Percentiles rank a stretch among this genome's conserved stretches.
These are phyloP conservation scores for Oncorhynchus gorbuscha DNA, from an alignment of 2,113 vertebrate species.

Conservation along the genomic window DNA sequence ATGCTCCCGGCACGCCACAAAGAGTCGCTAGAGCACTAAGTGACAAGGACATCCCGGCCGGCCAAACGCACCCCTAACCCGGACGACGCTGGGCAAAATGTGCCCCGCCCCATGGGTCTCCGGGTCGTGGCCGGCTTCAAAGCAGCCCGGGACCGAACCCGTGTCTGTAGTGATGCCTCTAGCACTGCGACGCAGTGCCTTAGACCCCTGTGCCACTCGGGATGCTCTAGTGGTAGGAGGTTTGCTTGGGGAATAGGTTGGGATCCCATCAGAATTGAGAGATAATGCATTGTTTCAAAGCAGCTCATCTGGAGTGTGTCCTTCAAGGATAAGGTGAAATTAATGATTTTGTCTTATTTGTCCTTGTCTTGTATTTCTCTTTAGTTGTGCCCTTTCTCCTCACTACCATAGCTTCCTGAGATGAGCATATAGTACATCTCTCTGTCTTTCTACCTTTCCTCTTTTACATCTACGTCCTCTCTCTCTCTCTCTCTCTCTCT, in stretches of 20 bases:
- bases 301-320: background rate
- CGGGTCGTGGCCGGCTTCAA: no score
- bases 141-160: no score
- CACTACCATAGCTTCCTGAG: background rate
- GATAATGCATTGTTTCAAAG: background rate
- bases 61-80: no score
- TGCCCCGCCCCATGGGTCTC: no score
- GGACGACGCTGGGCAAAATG: no score
- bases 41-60: no score
- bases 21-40: no score
- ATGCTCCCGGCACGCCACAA: no score
- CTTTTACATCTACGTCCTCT: background rate
- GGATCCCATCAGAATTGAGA: background rate
- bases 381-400: background rate
- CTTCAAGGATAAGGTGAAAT: background rate
- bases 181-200: no score
- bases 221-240: background rate
- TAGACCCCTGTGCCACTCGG: no score
- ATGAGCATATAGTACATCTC: no score
- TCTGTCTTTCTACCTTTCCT: background rate
- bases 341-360: background rate
- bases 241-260: background rate
- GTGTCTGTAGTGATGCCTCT: no score
- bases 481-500: background rate
- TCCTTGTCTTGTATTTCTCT: background rate